Evolutionary conservation across 2,888 invertebrate genomes (phyloP), one percentile per base, ranked within the genome.

Genomic region (Globia sparganii): DNA sequence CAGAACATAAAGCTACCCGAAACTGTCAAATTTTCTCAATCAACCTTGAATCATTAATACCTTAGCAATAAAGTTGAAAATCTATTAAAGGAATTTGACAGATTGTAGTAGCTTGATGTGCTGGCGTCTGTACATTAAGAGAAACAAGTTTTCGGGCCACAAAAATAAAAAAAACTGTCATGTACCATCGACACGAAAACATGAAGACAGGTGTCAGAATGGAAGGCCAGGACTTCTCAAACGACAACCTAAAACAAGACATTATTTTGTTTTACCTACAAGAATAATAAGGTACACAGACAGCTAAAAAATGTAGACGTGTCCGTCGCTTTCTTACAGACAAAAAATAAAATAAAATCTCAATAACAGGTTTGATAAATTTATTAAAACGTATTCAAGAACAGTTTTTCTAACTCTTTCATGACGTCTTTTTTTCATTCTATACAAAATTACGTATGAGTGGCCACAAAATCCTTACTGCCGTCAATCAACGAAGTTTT

Each of bases 401-500:
- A 28, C 1, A 43, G 25, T 79, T 61, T 49, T 43, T 70, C 25
- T 28, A 11, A 43, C 0, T 49, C 18, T 53, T 40, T 18, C 15
- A 4, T 4, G 2, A 15, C 9, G 2, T 2, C 1, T 5, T 46
- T 64, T 31, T 81, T 56, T 56, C 21, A 46, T 66, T 25, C 8
- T n/a, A 31, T 11, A 58, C 25, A 64, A 31, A 49, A 68, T 53
- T 18, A 65, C 37, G 75, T 64, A 62, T 80, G 9, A 80, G 25
- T 56, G 31, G 43, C 58, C 40, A 67, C 34, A 49, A 28, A 31
- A 25, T 68, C 49, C 31, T 34, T 61, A 61, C 21, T 40, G 46
- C 70, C 18, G 31, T 65, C 64, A 68, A 40, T 78, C 72, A 78
- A 13, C 6, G 2, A 25, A 13, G 25, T 80, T 82, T 80, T 82